phyloP scores from a whole-genome alignment of 2,797 vertebrate species.

The Arrhamphus sclerolepis region DNA sequence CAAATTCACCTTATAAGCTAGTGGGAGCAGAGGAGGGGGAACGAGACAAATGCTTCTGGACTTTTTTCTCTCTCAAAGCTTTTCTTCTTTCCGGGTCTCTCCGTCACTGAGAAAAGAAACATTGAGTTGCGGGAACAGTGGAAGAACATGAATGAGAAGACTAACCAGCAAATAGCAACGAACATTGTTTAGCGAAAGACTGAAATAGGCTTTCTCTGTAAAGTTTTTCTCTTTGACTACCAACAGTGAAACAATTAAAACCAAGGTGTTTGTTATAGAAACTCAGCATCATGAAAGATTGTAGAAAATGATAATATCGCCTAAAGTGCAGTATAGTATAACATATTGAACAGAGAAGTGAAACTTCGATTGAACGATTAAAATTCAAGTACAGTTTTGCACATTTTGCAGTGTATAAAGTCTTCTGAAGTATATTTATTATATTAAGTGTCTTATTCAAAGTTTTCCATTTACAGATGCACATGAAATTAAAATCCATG shows the following conservation, averaged over 20 bases:
- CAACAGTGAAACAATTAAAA: neutral
- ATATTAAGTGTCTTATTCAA: too few species aligned
- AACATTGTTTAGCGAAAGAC: slow-evolving; percentile 2
- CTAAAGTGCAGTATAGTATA: neutral
- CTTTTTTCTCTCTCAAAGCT: slow-evolving; percentile 66
- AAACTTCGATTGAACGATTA: slow-evolving; percentile 20
- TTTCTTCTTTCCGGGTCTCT: slow-evolving; percentile 31
- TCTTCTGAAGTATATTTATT: too few species aligned
- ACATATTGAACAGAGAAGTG: slow-evolving; percentile 10
- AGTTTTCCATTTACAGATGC: neutral
- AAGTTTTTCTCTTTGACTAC: neutral
- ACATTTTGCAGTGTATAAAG: too few species aligned
- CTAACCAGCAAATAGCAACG: neutral
- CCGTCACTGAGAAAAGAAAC: slow-evolving; percentile 21
- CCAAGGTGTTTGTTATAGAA: neutral
- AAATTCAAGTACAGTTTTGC: neutral
- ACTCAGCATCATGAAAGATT: neutral
- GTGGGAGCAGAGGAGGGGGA: slow-evolving; percentile 81
- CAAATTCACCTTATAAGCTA: slow-evolving; percentile 56
- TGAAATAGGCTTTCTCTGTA: neutral
- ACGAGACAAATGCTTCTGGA: slow-evolving; percentile 65
- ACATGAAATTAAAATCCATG: neutral
- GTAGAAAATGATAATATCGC: neutral
- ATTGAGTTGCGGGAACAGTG: slow-evolving; percentile 22
- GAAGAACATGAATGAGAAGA: slow-evolving; percentile 19